phyloP scores from a whole-genome alignment of 2,888 invertebrate genomes.

The Spodoptera picta region DNA sequence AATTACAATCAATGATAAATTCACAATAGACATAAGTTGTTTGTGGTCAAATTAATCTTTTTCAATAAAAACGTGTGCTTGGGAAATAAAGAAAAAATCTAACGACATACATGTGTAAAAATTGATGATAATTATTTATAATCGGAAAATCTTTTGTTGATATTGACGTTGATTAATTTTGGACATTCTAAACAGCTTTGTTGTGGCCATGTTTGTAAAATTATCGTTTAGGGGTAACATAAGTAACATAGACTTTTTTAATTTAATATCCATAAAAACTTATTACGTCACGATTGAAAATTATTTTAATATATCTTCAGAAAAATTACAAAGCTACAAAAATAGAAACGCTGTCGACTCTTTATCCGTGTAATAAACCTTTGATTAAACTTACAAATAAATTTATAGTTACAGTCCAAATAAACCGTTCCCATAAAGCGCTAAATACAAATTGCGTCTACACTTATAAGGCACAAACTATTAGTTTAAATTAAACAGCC shows the following conservation, averaged over 20 bases:
- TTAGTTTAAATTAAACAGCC: constrained; percentile 49
- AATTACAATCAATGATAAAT: constrained; percentile 41
- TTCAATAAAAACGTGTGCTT: constrained; percentile 18
- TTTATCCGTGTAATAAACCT: too few species aligned
- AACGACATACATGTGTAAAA: constrained; percentile 1
- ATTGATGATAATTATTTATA: constrained; percentile 15
- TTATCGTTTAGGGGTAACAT: too few species aligned
- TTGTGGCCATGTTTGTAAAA: too few species aligned
- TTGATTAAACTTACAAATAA: not conserved
- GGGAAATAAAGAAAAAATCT: constrained; percentile 21
- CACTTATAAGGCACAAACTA: constrained; percentile 44
- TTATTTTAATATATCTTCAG: too few species aligned
- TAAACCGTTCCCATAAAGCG: constrained; percentile 6
- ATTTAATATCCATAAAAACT: too few species aligned
- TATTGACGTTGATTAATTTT: constrained; percentile 10
- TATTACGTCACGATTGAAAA: too few species aligned
- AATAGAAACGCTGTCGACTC: too few species aligned
- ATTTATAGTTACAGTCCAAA: constrained; percentile 2
- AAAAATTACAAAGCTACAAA: too few species aligned
- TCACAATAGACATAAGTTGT: constrained; percentile 35
- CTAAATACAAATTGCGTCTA: constrained; percentile 25
- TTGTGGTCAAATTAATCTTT: constrained; percentile 32
- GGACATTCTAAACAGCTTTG: constrained; percentile 1
- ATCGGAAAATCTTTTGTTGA: constrained; percentile 15
- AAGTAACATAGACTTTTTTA: too few species aligned